These are phyloP conservation scores for Oostethus manadensis DNA, from an alignment of 2,113 vertebrate species.

Conservation along the genomic window DNA sequence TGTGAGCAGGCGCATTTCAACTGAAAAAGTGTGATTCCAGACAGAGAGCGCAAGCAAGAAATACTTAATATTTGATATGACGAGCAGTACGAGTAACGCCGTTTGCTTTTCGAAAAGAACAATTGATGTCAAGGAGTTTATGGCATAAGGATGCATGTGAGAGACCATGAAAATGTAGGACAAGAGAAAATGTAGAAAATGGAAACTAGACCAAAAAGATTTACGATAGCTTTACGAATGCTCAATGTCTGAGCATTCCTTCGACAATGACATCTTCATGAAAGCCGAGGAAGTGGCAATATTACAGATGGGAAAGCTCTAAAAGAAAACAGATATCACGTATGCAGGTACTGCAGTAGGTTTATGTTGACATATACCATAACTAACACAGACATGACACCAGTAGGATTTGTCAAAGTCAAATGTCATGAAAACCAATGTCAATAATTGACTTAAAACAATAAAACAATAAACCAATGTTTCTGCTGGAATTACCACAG, in stretches of 20 bases:
- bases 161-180: background rate
- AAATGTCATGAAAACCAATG: too few relatives aligned
- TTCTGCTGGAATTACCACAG: too few relatives aligned
- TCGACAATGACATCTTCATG: constrained; percentile 1
- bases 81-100: too few relatives aligned
- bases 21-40: too few relatives aligned
- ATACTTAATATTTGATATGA: too few relatives aligned
- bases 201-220: too few relatives aligned
- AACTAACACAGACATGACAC: background rate
- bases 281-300: constrained; percentile 5
- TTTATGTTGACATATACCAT: background rate
- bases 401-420: background rate
- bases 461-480: too few relatives aligned
- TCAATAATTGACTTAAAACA: too few relatives aligned
- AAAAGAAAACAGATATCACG: constrained; percentile 4
- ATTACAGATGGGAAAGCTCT: background rate
- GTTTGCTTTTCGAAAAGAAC: too few relatives aligned
- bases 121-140: too few relatives aligned
- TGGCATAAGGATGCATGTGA: background rate
- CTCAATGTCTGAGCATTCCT: background rate
- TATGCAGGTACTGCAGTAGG: background rate
- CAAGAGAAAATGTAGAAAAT: constrained; percentile 1
- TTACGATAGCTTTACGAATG: background rate
- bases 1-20: too few relatives aligned
- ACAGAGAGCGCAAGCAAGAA: too few relatives aligned